These are phyloP conservation scores for Misgurnus anguillicaudatus DNA, from an alignment of 2,113 vertebrate species.

Conservation along the genomic window DNA sequence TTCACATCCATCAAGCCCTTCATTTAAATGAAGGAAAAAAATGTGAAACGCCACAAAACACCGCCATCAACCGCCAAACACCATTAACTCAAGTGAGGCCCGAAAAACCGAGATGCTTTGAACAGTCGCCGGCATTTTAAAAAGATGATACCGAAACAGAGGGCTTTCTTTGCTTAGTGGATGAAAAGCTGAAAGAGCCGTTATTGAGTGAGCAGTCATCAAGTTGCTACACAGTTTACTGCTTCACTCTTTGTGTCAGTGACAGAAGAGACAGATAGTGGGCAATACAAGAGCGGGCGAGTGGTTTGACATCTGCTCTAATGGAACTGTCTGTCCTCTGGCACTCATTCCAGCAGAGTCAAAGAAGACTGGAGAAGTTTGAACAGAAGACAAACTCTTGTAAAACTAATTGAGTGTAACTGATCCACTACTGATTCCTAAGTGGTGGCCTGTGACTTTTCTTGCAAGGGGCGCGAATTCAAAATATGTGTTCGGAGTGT, in stretches of 20 bases:
- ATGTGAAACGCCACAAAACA: conserved; percentile 27
- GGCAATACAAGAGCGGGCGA: conserved; percentile 27
- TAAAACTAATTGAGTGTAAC: conserved; percentile 21
- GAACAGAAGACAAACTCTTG: conserved; percentile 20
- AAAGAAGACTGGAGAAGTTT: conserved; percentile 17
- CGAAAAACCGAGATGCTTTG: conserved; percentile 24
- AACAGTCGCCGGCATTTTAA: conserved; percentile 5
- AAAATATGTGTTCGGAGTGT: no score
- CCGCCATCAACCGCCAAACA: conserved; percentile 33
- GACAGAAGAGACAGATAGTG: conserved; percentile 46
- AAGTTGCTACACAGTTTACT: conserved; percentile 19
- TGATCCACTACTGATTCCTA: not conserved
- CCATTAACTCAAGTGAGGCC: conserved; percentile 50
- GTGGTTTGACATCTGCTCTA: conserved; percentile 50
- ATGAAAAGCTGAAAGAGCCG: conserved; percentile 32
- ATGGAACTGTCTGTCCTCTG: conserved; percentile 28
- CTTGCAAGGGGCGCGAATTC: no score
- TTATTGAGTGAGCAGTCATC: conserved; percentile 40
- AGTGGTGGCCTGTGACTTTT: no score
- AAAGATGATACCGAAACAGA: conserved; percentile 8
- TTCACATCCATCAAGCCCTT: conserved; percentile 39
- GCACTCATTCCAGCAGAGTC: conserved; percentile 10
- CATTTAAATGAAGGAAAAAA: conserved; percentile 38
- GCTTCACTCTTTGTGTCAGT: conserved; percentile 33
- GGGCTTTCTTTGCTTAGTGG: conserved; percentile 16